Base-by-base conservation (phyloP, 1,140 invertebrate species). In the Megalonaias nervosa region DNA sequence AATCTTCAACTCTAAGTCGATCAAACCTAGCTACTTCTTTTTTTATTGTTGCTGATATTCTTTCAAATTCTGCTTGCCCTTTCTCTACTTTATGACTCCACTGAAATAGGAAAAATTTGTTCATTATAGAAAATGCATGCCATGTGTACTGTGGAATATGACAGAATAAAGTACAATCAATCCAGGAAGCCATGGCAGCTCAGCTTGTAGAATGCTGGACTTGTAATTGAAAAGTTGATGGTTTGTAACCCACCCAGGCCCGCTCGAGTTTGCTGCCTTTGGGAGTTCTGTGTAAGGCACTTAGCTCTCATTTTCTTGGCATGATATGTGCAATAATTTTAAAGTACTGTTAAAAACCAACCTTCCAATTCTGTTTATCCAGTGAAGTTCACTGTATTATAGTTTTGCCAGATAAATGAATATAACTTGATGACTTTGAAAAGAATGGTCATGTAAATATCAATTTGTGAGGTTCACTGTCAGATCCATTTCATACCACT, bases 41-140 rank as follows among this genome's bases (percentile, higher is more conserved):
- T 87, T 98, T 97, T 81, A 99, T 99, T 91, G 97, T 97, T 82
- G 95, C 94, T 1, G 97, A 99, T 88, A 99, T 99, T 84, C 95
- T 95, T 87, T 99, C 95, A 91, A 99, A 99, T 86, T 99, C 97
- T 87, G 98, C 96, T 89, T 99, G 96, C 14, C 97, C 96, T 82
- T 97, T 93, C 86, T 99, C 97, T 14, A 99, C 97, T 91, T 99
- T 99, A 1, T 95, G 93, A 89, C 99, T 97, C 96, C 97, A 99
- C 93, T 97, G 85, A 62, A 82, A 67, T 70, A 59, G 58, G 57
- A 69, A 74, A 78, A 68, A 61, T 57, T 12, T 23, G 17, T 48
- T 19, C 11, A 61, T 31, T n/a, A 9, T 56, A 69, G 16, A 31
- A n/a, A 16, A 23, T 16, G 6, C 15, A 23, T 66, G n/a, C 38